phyloP scores from a whole-genome alignment of 2,797 vertebrate species.

The Notamacropus eugenii region DNA sequence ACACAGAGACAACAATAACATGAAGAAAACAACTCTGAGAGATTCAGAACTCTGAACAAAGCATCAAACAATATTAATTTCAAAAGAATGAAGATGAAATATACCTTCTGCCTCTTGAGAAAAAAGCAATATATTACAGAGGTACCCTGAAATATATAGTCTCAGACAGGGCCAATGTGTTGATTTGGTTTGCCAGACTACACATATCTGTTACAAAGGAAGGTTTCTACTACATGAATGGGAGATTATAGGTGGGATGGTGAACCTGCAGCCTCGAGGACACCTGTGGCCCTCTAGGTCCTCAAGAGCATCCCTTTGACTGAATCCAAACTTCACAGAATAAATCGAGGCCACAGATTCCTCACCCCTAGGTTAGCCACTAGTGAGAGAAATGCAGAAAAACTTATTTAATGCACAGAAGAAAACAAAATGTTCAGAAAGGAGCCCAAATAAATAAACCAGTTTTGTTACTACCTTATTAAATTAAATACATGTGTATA shows the following conservation, averaged over 20 bases:
- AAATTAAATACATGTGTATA: not conserved
- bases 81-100: not conserved
- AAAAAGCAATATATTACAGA: not conserved
- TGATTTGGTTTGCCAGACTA: not conserved
- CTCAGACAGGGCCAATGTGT: not conserved
- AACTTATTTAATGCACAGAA: not conserved
- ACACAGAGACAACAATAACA: not conserved
- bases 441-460: not conserved
- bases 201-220: not conserved
- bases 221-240: not conserved
- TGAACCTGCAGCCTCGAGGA: no score
- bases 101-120: not conserved
- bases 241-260: not conserved
- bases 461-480: not conserved
- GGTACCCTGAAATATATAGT: not conserved
- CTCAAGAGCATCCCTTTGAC: no score
- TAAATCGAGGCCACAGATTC: no score
- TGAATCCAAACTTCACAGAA: no score
- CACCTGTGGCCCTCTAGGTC: no score
- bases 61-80: not conserved
- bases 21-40: not conserved
- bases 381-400: not conserved
- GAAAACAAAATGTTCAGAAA: not conserved
- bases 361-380: not conserved
- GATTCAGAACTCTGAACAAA: not conserved